Evolutionary conservation across 2,888 invertebrate genomes (phyloP), one percentile per base, ranked within the genome.

Genomic region (Lumbricus terrestris): DNA sequence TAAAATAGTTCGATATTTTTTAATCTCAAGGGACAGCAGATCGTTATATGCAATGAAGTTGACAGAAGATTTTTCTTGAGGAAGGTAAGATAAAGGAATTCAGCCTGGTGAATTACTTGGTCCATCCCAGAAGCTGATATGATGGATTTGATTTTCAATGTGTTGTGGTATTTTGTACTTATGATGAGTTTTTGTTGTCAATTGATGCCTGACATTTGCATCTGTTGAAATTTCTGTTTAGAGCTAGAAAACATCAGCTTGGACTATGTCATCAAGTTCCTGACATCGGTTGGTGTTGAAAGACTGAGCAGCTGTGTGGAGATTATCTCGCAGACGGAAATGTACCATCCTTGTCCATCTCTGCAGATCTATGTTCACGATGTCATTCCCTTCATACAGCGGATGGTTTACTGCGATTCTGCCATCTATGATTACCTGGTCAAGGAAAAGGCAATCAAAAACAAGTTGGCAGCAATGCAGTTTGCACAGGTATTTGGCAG

Each of bases 361-460:
- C 91, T 94, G 13, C 93, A 93, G 92, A 82, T 38, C 23, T 94
- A 94, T 91, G 91, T 94, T 90, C 92, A 92, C 82, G 42, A 91
- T 5, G 92, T 93, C 20, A 92, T 94, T 40, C 94, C 94, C n/a
- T 91, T 91, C 42, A 91, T 94, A 42, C 94, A 94, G 92, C 91
- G 91, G 34, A 93, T 91, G 89, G 91, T 94, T 89, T 93, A 91
- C 88, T 91, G 91, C 13, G 93, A 91, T 91, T 91, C 91, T 0
- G 89, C 93, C 6, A 91, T 94, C 0, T 94, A 94, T 90, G 88
- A 92, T 47, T 90, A 91, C 0, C 92, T 89, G 33, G 85, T 82
- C 35, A 83, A 91, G 0, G 91, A 91, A 33, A 91, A 88, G 1
- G 92, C 92, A 34, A 93, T 94, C 16, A 92, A 91, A 13, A 90